Base-by-base conservation (phyloP, 2,888 invertebrate genomes). In the Brassicogethes aeneus region DNA sequence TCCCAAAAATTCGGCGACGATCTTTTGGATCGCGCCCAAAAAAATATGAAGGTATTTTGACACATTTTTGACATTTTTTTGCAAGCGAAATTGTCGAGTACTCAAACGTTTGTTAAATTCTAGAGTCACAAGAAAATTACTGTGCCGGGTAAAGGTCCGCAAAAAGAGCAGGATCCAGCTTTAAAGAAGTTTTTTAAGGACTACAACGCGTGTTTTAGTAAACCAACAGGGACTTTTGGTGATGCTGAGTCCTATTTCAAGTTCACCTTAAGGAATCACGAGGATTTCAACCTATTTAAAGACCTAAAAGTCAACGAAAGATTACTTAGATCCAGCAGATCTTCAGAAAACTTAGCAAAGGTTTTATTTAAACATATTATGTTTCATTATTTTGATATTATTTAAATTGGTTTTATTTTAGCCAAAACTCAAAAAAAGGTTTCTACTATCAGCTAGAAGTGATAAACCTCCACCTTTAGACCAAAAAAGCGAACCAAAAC, bases 241-340 rank as follows among this genome's bases (percentile, higher is more conserved):
- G 62, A 64, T 54, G 60, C 62, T 1, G 64, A 65, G 31, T 46
- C 55, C 2, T 58, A 57, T 45, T 68, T 67, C 41, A 57, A 49
- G 41, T 55, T 61, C 31, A 59, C 57, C 13, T 52, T 68, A 37
- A 55, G 68, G 36, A 61, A 57, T 42, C 61, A 62, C 55, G 55
- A 59, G 32, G 52, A 59, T 14, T 55, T 62, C 34, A 60, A 65
- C 42, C 47, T 61, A 31, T 46, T 56, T 7, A 49, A 48, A 14
- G 52, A 55, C 16, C 39, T 57, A 12, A 3, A 12, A 15, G 14
- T 7, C 10, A 3, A n/a, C 17, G 16, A 34, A 39, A 15, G 38
- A 36, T 36, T 47, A 34, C 36, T 43, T 30, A 43, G 45, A 32
- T 32, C 42, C 1, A 41, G 43, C 17, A 46, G 36, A 37, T 40